phyloP scores from a whole-genome alignment of 2,113 vertebrate genomes.

The Sylvietta virens region DNA sequence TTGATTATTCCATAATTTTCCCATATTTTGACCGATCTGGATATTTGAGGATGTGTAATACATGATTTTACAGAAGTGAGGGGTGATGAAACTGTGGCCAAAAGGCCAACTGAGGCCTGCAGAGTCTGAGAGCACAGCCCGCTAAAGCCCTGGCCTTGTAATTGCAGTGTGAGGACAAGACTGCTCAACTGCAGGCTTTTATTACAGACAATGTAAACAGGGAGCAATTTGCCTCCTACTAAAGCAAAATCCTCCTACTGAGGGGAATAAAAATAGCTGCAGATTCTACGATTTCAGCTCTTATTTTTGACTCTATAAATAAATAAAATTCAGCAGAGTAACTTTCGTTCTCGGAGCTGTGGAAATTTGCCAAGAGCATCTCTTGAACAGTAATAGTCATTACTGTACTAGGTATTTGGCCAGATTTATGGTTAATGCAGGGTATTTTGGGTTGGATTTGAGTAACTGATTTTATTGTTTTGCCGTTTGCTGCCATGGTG shows the following conservation, averaged over 20 bases:
- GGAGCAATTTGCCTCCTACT: slow-evolving; percentile 31
- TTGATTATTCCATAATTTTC: not conserved
- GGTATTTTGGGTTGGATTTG: not conserved
- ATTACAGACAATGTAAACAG: slow-evolving; percentile 39
- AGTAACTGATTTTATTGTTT: not conserved
- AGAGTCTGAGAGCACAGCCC: not conserved
- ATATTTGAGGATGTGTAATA: not conserved
- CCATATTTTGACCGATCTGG: not conserved
- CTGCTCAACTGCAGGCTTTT: slow-evolving; percentile 42
- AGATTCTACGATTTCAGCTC: not conserved
- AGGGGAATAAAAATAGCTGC: slow-evolving; percentile 30
- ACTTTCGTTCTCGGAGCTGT: not conserved
- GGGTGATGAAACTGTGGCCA: not conserved
- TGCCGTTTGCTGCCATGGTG: not conserved
- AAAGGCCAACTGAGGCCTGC: not conserved
- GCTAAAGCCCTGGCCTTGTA: not conserved
- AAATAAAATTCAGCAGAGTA: slow-evolving; percentile 3
- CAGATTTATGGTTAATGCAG: not conserved
- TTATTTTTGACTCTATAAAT: slow-evolving; percentile 21
- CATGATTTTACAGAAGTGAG: not conserved
- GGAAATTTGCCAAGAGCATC: not conserved
- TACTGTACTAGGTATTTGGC: not conserved
- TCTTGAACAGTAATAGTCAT: not conserved
- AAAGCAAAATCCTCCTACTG: slow-evolving; percentile 22
- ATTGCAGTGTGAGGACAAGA: not conserved